Percentiles rank a stretch among this genome's conserved stretches.
Evolutionary conservation across 2,797 vertebrate genomes (phyloP).

Genomic region (Hybognathus amarus): DNA sequence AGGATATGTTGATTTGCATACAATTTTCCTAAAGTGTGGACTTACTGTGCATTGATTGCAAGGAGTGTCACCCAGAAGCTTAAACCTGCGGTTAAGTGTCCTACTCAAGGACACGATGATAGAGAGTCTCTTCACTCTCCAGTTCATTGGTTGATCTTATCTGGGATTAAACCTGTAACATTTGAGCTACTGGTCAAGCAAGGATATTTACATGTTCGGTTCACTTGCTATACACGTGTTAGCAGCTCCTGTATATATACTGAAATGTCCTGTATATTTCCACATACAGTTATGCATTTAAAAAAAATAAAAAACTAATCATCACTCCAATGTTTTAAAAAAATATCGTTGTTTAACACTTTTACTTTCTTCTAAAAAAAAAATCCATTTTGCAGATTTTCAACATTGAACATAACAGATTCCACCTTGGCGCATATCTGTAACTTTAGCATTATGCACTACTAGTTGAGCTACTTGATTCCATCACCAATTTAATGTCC

Average conservation of each 20-base stretch:
- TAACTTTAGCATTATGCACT: background rate
- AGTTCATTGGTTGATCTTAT: slow-evolving; percentile 12
- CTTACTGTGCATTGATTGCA: slow-evolving; percentile 17
- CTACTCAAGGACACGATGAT: slow-evolving; percentile 13
- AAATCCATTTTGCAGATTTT: background rate
- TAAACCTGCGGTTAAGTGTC: slow-evolving; percentile 9
- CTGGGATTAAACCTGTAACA: background rate
- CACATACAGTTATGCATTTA: background rate
- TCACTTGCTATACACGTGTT: background rate
- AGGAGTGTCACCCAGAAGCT: slow-evolving; percentile 14
- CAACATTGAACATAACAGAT: background rate
- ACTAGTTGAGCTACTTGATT: background rate
- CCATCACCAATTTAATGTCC: background rate
- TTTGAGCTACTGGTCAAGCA: background rate
- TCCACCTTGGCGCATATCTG: too few species aligned
- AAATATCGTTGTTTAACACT: background rate
- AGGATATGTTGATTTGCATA: background rate
- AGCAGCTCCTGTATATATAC: too few species aligned
- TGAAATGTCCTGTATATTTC: too few species aligned
- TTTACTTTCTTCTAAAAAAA: background rate
- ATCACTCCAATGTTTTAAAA: background rate
- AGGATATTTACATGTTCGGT: background rate
- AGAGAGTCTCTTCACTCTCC: slow-evolving; percentile 4
- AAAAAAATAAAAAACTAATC: background rate
- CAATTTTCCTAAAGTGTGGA: background rate